Evolutionary conservation across 2,888 invertebrate genomes (phyloP).

Genomic region (Julus scanicus): DNA sequence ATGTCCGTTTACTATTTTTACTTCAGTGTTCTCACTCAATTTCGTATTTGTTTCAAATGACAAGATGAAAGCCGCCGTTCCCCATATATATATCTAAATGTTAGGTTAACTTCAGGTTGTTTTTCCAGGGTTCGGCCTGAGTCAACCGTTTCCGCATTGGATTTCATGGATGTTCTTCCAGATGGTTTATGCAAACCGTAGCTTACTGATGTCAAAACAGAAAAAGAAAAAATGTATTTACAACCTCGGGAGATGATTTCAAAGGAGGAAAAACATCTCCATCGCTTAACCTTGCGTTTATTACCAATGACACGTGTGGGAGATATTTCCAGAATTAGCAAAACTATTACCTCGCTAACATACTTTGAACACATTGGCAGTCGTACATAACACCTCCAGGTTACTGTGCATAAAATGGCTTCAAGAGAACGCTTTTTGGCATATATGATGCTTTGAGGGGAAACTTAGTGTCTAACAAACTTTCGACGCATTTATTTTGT

Average conservation of each 20-base stretch:
- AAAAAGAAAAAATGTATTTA: background rate
- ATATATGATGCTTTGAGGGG: too few species aligned
- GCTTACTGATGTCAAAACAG: background rate
- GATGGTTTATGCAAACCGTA: background rate
- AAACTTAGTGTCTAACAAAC: background rate
- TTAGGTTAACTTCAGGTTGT: background rate
- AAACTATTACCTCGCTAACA: background rate
- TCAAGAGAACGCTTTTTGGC: background rate
- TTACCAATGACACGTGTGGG: background rate
- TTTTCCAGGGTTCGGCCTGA: background rate
- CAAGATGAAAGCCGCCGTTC: background rate
- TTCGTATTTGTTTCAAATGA: background rate
- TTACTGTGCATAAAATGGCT: background rate
- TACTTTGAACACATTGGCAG: background rate
- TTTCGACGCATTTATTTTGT: background rate
- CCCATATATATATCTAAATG: too few species aligned
- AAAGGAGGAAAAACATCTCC: background rate
- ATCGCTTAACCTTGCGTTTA: background rate
- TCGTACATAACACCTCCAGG: background rate
- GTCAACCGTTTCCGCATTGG: background rate
- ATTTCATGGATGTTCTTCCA: background rate
- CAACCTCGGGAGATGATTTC: background rate
- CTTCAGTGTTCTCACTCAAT: background rate
- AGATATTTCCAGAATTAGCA: background rate
- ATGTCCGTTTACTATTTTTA: too few species aligned